These are phyloP conservation scores for Tragelaphus oryx DNA, from an alignment of 2,797 vertebrate species.

Conservation along the genomic window DNA sequence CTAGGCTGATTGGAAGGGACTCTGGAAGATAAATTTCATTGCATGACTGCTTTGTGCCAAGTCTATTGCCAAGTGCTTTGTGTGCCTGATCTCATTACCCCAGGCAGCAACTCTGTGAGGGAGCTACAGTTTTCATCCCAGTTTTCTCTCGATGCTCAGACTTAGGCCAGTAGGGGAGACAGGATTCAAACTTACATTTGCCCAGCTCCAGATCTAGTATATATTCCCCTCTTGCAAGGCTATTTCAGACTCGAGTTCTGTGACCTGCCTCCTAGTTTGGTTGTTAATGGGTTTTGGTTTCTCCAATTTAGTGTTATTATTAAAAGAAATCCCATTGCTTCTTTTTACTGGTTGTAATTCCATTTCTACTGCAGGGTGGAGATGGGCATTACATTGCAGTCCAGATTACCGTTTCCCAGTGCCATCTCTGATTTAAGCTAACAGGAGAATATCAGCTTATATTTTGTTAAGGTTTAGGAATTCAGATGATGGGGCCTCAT, in stretches of 20 bases:
- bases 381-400: constrained; percentile 18
- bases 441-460: constrained; percentile 24
- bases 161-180: neutral
- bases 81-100: neutral
- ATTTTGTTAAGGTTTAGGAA: constrained; percentile 26
- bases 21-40: neutral
- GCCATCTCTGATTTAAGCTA: constrained; percentile 56
- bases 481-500: constrained; percentile 23
- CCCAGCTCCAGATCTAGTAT: neutral
- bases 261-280: neutral
- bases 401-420: constrained; percentile 32
- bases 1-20: neutral
- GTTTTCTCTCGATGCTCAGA: neutral
- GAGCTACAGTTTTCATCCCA: neutral
- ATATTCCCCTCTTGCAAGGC: neutral
- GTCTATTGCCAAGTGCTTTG: neutral
- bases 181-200: neutral
- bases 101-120: neutral
- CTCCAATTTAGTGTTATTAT: constrained; percentile 53
- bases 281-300: neutral
- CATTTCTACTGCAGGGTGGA: constrained; percentile 2
- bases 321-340: constrained; percentile 57
- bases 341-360: constrained; percentile 1
- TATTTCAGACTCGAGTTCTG: neutral
- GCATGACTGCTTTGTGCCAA: neutral